phyloP scores from a whole-genome alignment of 2,888 invertebrate genomes.

The Capitulum mitella region DNA sequence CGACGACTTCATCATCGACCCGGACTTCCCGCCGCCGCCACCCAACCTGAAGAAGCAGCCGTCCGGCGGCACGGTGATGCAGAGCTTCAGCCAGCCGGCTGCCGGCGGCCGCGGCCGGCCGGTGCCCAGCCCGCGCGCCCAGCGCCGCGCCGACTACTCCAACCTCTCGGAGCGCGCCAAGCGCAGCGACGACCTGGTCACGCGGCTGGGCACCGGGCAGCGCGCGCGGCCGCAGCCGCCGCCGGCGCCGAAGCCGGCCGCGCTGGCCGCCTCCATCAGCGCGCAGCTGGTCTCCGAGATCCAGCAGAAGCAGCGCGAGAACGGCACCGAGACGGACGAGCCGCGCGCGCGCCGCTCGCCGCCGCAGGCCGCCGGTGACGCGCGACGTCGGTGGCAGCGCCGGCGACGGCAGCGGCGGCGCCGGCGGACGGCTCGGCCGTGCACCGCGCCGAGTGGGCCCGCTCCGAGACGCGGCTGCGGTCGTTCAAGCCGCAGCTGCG shows the following conservation, averaged over 20 bases:
- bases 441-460: slow-evolving; percentile 23
- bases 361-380: too few species aligned
- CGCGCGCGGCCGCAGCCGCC: slow-evolving; percentile 16
- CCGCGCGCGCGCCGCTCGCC: background rate
- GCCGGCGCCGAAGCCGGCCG: slow-evolving; percentile 3
- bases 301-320: slow-evolving; percentile 8
- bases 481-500: slow-evolving; percentile 41
- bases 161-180: slow-evolving; percentile 29
- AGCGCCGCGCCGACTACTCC: slow-evolving; percentile 26
- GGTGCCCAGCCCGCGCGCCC: slow-evolving; percentile 29
- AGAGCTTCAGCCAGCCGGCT: slow-evolving; percentile 29
- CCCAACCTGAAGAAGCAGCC: slow-evolving; percentile 29
- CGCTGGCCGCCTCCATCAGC: background rate
- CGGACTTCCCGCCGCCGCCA: slow-evolving; percentile 36
- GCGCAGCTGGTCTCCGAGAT: slow-evolving; percentile 4
- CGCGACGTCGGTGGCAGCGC: too few species aligned
- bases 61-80: slow-evolving; percentile 30
- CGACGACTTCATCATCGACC: slow-evolving; percentile 35
- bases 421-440: too few species aligned
- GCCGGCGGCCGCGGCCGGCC: slow-evolving; percentile 27
- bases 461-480: slow-evolving; percentile 30
- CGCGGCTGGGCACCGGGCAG: background rate
- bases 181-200: slow-evolving; percentile 22
- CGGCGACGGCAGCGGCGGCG: too few species aligned
- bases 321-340: background rate